These are phyloP conservation scores for Peromyscus eremicus DNA, from an alignment of 2,797 vertebrate genomes.

Conservation along the genomic window DNA sequence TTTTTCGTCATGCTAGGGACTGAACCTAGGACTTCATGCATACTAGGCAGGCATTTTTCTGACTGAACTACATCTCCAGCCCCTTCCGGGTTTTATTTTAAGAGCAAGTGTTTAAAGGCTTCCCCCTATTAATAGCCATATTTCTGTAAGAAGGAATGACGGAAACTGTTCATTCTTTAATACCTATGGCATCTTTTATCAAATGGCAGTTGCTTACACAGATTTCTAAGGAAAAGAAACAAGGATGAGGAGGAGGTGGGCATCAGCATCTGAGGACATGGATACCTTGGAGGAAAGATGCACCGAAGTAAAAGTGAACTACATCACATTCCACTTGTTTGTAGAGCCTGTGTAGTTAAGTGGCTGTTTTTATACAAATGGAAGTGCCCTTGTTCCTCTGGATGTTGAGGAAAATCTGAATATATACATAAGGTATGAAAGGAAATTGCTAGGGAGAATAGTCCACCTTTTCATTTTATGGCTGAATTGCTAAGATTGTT, in stretches of 20 bases:
- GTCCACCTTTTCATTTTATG: slow-evolving; percentile 40
- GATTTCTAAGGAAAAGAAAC: background rate
- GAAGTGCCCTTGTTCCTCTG: background rate
- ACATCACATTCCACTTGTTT: background rate
- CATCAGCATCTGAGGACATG: background rate
- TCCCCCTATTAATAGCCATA: background rate
- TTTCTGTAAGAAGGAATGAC: background rate
- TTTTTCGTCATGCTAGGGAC: background rate
- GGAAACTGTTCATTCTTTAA: background rate
- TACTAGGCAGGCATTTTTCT: background rate
- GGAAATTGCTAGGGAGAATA: background rate
- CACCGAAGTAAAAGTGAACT: background rate
- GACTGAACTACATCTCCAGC: background rate
- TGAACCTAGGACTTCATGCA: background rate
- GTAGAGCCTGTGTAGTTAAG: slow-evolving; percentile 26
- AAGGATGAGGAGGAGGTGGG: background rate
- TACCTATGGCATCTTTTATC: background rate
- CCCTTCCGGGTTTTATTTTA: background rate
- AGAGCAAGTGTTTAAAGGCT: background rate
- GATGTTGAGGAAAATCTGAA: background rate
- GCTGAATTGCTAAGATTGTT: slow-evolving; percentile 23
- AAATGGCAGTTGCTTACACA: background rate
- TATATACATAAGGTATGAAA: background rate
- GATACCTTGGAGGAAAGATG: background rate
- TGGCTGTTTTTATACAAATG: slow-evolving; percentile 28